Conservation (phyloP, 2,113 vertebrate genomes). For the Forbesichthys agassizii region DNA sequence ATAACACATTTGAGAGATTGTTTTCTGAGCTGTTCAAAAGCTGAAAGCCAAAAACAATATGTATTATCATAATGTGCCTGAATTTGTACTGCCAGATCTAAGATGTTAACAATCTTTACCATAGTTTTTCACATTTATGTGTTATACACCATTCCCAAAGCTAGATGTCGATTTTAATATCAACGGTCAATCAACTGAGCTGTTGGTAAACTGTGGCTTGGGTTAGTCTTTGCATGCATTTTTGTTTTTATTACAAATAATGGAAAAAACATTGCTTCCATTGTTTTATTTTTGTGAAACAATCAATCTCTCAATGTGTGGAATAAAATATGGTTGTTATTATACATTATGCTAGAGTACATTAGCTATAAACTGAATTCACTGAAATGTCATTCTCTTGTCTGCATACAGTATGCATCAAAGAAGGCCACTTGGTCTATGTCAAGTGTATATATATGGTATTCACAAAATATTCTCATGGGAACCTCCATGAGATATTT, state of each 20-base stretch:
- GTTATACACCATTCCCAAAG: background rate
- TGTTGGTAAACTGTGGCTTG: constrained; percentile 7
- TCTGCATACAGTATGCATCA: constrained; percentile 49
- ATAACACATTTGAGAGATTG: background rate
- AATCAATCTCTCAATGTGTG: constrained; percentile 8
- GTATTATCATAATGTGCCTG: constrained; percentile 1
- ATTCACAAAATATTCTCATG: constrained; percentile 7
- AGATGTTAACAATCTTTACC: constrained; percentile 32
- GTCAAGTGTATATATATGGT: constrained; percentile 18
- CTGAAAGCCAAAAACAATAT: background rate
- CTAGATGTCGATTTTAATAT: constrained; percentile 13
- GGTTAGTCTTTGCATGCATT: background rate
- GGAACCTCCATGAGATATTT: constrained; percentile 18
- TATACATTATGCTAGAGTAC: constrained; percentile 14
- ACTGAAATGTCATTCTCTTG: constrained; percentile 38
- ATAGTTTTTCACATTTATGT: constrained; percentile 3
- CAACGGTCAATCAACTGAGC: constrained; percentile 32
- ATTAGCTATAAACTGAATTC: constrained; percentile 18
- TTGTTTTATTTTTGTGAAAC: constrained; percentile 14
- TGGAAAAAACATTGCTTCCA: constrained; percentile 19
- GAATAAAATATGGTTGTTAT: constrained; percentile 12
- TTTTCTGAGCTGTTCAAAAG: background rate
- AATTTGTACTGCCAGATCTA: constrained; percentile 12
- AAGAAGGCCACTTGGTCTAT: constrained; percentile 59
- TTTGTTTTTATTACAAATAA: constrained; percentile 11